Evolutionary conservation across 2,797 vertebrate genomes (phyloP).

Genomic region (Spinus pinus): DNA sequence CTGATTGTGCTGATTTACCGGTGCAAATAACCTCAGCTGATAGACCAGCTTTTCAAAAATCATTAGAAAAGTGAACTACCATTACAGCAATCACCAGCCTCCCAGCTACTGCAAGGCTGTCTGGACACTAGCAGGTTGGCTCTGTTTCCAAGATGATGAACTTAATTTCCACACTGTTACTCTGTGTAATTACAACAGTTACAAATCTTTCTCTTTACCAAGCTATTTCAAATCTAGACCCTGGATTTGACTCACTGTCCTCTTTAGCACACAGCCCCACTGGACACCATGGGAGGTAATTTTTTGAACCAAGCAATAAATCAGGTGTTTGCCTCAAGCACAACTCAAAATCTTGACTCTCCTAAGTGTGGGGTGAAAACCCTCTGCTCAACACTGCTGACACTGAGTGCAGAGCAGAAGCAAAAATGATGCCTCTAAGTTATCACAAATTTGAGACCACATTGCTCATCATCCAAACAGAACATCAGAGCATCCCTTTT

Average conservation of each 20-base stretch:
- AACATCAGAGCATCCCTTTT: neutral
- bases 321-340: neutral
- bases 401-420: neutral
- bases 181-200: neutral
- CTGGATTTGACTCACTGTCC: neutral
- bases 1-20: neutral
- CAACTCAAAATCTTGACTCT: neutral
- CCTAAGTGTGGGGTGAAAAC: neutral
- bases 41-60: neutral
- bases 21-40: neutral
- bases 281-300: neutral
- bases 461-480: neutral
- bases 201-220: neutral
- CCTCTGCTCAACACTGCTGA: neutral
- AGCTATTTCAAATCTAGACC: neutral
- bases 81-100: neutral
- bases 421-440: neutral
- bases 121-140: neutral
- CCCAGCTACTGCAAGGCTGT: neutral
- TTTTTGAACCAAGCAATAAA: neutral
- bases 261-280: neutral
- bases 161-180: neutral
- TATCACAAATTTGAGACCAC: neutral
- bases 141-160: neutral
- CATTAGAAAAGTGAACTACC: neutral